A percentile compares a stretch with the other conserved stretches of the same genome.
phyloP scores from a whole-genome alignment of 2,797 vertebrate genomes.

The Adelosebastes latens region DNA sequence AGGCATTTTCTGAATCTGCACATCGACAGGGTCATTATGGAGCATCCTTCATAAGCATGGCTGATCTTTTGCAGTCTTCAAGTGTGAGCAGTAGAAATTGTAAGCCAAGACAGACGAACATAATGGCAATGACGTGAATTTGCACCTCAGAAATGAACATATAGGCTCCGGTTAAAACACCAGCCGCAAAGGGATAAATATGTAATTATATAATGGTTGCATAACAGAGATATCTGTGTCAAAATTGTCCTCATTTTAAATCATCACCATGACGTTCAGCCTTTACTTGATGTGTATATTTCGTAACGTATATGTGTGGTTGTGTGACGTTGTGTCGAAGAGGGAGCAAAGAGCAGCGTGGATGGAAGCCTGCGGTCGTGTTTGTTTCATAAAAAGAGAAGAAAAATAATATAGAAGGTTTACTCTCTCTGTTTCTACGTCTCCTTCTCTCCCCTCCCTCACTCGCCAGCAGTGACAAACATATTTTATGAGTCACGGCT shows the following conservation, averaged over 20 bases:
- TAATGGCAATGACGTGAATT: neutral
- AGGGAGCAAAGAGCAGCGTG: neutral
- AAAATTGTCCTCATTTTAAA: constrained; percentile 25
- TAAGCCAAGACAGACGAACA: neutral
- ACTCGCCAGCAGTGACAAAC: constrained; percentile 73
- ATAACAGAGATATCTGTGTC: constrained; percentile 34
- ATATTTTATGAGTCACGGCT: constrained; percentile 83
- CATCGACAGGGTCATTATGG: neutral
- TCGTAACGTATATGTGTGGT: neutral
- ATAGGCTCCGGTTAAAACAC: constrained; percentile 7
- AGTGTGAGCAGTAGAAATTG: neutral
- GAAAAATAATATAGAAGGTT: constrained; percentile 54
- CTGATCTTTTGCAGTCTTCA: neutral
- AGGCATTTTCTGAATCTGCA: neutral
- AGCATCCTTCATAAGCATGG: neutral
- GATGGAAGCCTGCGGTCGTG: neutral
- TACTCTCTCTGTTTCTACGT: constrained; percentile 45
- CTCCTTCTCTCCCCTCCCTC: constrained; percentile 68
- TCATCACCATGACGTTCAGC: neutral
- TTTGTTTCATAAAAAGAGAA: constrained; percentile 8
- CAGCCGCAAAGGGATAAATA: constrained; percentile 10
- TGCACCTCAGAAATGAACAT: constrained; percentile 6
- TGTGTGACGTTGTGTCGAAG: neutral
- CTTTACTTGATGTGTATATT: neutral
- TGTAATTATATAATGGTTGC: constrained; percentile 37